Evolutionary conservation across 2,888 invertebrate genomes (phyloP), one percentile per base, ranked within the genome.

Genomic region (Conops quadrifasciatus): DNA sequence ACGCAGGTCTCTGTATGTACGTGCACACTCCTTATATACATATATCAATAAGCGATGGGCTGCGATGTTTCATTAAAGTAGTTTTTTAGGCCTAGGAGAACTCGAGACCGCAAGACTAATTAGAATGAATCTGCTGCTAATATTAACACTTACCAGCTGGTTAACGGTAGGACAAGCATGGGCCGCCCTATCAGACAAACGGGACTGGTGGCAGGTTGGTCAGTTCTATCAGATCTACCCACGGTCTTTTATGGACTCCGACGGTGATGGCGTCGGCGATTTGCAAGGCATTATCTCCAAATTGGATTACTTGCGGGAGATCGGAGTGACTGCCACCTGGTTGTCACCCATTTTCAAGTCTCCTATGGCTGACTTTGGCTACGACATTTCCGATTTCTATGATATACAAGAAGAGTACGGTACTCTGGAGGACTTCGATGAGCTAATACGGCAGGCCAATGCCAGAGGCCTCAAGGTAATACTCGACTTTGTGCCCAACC

Each of bases 171-270:
- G 9, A 9, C 53, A 21, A 21, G 53, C n/a, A 53, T n/a, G 19
- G 24, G n/a, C 53, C 49, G n/a, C 53, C 21, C 19, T 53, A 4
- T 3, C 53, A n/a, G 24, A 49, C n/a, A 49, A 16, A 49, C 26
- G 7, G 15, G 58, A 58, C 16, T 97, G 97, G 97, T 96, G 94
- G 92, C 89, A 94, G 80, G 91, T 90, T 64, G 90, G 91, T 36
- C 88, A 91, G 1, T 89, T 95, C 72, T 97, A 97, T 86, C 95
- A 96, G 87, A 92, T 96, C 74, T 94, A 94, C 83, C 93, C 94
- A 0, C 88, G 93, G 74, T 94, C 95, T 0, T 96, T 93, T 85
- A 91, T 91, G 82, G 97, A 97, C 83, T 91, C 90, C 65, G 87
- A 94, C 83, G 92, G 90, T 0, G 92, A 95, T 83, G 96, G 96